Evolutionary conservation across 2,888 invertebrate genomes (phyloP), one percentile per base, ranked within the genome.

Genomic region (Machimus atricapillus): DNA sequence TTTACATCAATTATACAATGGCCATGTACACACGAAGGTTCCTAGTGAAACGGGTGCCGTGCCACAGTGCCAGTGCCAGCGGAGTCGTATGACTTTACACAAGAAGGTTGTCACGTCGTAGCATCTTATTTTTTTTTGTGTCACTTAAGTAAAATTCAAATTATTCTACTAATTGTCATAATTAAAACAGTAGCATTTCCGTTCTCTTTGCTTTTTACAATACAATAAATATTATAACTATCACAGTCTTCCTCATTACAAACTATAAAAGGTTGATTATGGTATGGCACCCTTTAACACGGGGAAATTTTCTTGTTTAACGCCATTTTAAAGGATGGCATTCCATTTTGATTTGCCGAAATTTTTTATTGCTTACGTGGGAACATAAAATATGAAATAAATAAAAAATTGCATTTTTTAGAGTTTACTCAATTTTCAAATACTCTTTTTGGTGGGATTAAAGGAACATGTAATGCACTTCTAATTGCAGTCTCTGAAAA

Each of bases 181-280:
- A 19, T 66, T 37, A 76, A 37, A 76, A 76, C 40, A 34, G 34
- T 76, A 76, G 85, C 23, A 52, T 81, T 82, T 76, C 19, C 43
- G 14, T 81, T 56, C 14, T 52, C 23, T 76, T 58, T 34, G 40
- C 37, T 76, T 82, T 34, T 76, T 74, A 82, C 34, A 81, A 81
- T 74, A 82, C 34, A 81, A 81, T 82, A 76, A 66, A 89, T 89
- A 89, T 89, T 89, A 89, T 91, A 91, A 91, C 91, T 92, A 92
- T 92, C 92, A 92, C 92, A 92, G 92, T 92, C 92, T 91, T 91
- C 91, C 92, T 89, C 66, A 76, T 87, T 82, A 46, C 46, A 52
- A 86, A 86, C 56, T 56, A 52, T 56, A 52, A 77, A 88, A 87
- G 87, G 87, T 87, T 86, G 83, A 66, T 86, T 88, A 66, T 78